Base-by-base conservation (phyloP, 2,888 invertebrate genomes). In the Keiferia lycopersicella region DNA sequence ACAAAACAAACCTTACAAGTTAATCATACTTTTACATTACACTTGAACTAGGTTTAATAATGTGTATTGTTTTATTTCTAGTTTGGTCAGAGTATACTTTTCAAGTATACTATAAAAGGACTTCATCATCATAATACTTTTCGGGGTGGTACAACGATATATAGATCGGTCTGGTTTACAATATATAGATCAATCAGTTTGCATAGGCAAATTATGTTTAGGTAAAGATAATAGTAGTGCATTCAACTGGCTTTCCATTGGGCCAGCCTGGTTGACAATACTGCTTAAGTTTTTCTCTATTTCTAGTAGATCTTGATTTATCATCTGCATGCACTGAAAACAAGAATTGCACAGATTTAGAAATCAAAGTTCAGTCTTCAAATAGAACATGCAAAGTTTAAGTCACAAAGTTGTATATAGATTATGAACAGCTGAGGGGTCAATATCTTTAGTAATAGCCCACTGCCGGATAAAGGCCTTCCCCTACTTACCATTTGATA, bases 291-390 rank as follows among this genome's bases (percentile, higher is more conserved):
- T 91, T 51, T 80, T 86, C 71, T 91, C 90, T 48, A 92, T 75
- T 70, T 82, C 77, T n/a, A 87, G 67, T 34, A 91, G 72, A 66
- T 88, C 88, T 71, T 90, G 87, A 71, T 90, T 90, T 53, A 92
- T 87, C 34, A 79, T 73, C 71, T 89, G 82, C 85, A 92, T 84
- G 53, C 80, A 86, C 92, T 92, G 80, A 65, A 81, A 79, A 69
- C 56, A 53, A 63, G 6, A n/a, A 34, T 14, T n/a, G 10, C 16
- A 18, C 18, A 18, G 18, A 18, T 18, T 10, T 16, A n/a, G 16
- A 50, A 20, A 20, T 50, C 3, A 10, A 50, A 1, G 10, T 2
- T 7, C 10, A 20, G 50, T n/a, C 50, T 7, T 18, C 39, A 14
- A 41, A 41, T 12, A 14, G 14, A 14, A 10, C 16, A 20, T 26